Evolutionary conservation across 2,888 invertebrate genomes (phyloP).

Genomic region (Limnephilus lunatus): DNA sequence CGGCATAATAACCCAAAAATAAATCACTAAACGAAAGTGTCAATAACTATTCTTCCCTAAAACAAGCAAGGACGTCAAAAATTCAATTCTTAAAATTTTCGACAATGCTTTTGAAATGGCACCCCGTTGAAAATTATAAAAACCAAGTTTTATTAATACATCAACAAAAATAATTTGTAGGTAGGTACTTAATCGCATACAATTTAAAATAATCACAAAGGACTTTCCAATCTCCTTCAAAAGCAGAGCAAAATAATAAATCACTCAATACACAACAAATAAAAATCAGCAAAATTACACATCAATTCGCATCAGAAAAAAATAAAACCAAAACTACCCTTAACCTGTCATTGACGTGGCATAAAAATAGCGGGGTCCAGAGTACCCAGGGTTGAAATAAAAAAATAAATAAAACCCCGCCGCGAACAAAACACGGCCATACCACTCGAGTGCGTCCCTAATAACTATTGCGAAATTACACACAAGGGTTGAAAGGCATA

Average conservation of each 20-base stretch:
- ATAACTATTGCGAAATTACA: background rate
- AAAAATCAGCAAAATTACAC: background rate
- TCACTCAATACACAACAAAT: background rate
- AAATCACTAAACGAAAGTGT: no score
- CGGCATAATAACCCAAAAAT: no score
- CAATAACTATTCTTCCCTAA: no score
- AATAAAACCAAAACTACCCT: background rate
- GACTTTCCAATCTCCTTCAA: background rate
- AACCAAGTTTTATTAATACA: no score
- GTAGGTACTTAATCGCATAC: background rate
- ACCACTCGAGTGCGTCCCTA: background rate
- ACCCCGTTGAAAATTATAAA: no score
- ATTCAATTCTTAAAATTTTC: no score
- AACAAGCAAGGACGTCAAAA: no score
- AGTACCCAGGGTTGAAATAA: slow-evolving; percentile 4
- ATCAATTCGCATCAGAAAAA: background rate
- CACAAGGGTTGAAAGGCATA: background rate
- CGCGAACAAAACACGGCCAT: slow-evolving; percentile 14
- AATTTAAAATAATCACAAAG: background rate
- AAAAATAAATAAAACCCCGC: slow-evolving; percentile 3
- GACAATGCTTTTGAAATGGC: no score
- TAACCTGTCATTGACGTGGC: slow-evolving; percentile 15
- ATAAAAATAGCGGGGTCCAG: background rate
- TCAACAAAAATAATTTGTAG: no score
- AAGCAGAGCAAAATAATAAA: background rate